Conservation (phyloP, 2,797 vertebrate genomes). For the Clarias laeviceps region DNA sequence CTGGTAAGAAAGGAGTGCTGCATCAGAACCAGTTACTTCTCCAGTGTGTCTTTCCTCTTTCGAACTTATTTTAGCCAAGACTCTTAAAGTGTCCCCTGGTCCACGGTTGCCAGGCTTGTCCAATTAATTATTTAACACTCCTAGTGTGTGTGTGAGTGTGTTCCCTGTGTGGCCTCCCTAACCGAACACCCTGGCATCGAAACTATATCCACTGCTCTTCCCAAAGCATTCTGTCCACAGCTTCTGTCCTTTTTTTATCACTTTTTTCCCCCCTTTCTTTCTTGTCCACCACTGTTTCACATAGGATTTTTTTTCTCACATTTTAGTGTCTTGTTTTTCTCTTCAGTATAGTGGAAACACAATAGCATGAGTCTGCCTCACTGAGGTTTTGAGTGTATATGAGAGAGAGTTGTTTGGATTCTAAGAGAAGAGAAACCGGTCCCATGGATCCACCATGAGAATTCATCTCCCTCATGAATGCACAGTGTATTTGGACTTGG, state of each 20-base stretch:
- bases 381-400: neutral
- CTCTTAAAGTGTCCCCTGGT: conserved; percentile 49
- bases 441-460: neutral
- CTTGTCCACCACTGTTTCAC: neutral
- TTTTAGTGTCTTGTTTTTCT: neutral
- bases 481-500: too few relatives aligned
- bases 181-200: conserved; percentile 37
- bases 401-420: neutral
- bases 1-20: conserved; percentile 75
- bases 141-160: conserved; percentile 41
- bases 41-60: conserved; percentile 50
- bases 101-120: conserved; percentile 54
- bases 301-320: neutral
- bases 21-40: conserved; percentile 58
- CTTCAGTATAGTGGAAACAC: neutral
- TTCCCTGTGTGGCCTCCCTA: conserved; percentile 50
- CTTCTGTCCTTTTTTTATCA: conserved; percentile 15
- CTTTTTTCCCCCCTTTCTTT: neutral
- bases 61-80: conserved; percentile 53
- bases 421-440: neutral
- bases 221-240: neutral
- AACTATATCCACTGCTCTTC: neutral
- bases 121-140: conserved; percentile 26
- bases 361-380: neutral
- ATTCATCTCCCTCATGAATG: neutral